phyloP scores from a whole-genome alignment of 2,113 vertebrate species.

The Archocentrus centrarchus region DNA sequence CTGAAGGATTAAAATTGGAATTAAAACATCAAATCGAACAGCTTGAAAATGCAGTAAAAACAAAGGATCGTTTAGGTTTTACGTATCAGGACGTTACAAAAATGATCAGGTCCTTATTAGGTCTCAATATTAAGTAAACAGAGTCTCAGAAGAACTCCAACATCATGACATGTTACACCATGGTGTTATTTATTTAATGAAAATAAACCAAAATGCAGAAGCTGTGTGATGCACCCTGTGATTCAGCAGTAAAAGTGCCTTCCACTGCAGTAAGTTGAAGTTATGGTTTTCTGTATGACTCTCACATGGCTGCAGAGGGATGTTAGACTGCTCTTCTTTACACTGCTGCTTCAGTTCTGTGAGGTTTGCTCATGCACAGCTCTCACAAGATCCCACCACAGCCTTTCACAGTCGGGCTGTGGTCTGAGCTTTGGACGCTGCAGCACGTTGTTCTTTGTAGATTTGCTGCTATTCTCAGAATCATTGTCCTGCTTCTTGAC shows the following conservation, averaged over 20 bases:
- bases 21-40: too few relatives aligned
- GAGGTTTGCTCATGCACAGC: not conserved
- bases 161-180: not conserved
- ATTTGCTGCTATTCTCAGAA: not conserved
- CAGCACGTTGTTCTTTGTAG: not conserved
- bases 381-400: not conserved
- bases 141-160: not conserved
- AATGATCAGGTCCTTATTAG: accelerated
- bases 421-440: not conserved
- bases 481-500: too few relatives aligned
- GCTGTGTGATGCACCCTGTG: not conserved
- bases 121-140: not conserved
- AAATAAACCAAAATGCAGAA: accelerated
- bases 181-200: not conserved
- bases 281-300: not conserved
- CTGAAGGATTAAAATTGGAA: too few relatives aligned
- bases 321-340: not conserved
- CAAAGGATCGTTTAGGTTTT: too few relatives aligned
- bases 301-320: not conserved
- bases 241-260: not conserved
- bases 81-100: too few relatives aligned
- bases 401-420: not conserved
- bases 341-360: not conserved
- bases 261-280: not conserved
- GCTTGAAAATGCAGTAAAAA: too few relatives aligned